phyloP scores from a whole-genome alignment of 2,797 vertebrate genomes.

The Peromyscus aztecus region DNA sequence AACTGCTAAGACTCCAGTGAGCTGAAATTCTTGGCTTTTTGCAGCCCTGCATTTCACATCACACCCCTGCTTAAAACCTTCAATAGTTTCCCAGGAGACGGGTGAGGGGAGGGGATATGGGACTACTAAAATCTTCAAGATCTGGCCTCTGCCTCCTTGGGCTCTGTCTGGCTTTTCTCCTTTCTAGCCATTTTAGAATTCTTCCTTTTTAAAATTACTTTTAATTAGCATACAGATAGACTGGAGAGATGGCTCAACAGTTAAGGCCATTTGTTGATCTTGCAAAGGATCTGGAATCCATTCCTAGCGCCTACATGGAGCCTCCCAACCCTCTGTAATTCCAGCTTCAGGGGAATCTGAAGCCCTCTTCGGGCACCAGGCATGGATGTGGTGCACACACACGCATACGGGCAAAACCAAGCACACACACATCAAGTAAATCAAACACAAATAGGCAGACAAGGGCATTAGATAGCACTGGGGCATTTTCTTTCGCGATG shows the following conservation, averaged over 20 bases:
- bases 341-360: neutral
- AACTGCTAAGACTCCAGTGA: slow-evolving; percentile 66
- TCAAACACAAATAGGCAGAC: neutral
- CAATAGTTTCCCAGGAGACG: slow-evolving; percentile 56
- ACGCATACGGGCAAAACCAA: neutral
- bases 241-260: neutral
- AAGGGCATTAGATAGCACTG: neutral
- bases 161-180: slow-evolving; percentile 30
- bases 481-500: neutral
- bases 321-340: neutral
- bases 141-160: neutral
- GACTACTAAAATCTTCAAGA: slow-evolving; percentile 55
- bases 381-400: neutral
- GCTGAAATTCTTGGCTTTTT: slow-evolving; percentile 64
- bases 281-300: neutral
- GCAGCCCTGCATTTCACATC: slow-evolving; percentile 58
- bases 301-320: neutral
- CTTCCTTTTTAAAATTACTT: neutral
- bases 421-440: neutral
- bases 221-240: neutral
- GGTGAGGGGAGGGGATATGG: neutral
- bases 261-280: neutral
- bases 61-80: slow-evolving; percentile 62
- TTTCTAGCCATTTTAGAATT: slow-evolving; percentile 59
- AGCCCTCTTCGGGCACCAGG: neutral